A percentile compares a stretch with the other conserved stretches of the same genome.
Conservation (phyloP, 2,888 invertebrate genomes). For the Steinernema hermaphroditum region DNA sequence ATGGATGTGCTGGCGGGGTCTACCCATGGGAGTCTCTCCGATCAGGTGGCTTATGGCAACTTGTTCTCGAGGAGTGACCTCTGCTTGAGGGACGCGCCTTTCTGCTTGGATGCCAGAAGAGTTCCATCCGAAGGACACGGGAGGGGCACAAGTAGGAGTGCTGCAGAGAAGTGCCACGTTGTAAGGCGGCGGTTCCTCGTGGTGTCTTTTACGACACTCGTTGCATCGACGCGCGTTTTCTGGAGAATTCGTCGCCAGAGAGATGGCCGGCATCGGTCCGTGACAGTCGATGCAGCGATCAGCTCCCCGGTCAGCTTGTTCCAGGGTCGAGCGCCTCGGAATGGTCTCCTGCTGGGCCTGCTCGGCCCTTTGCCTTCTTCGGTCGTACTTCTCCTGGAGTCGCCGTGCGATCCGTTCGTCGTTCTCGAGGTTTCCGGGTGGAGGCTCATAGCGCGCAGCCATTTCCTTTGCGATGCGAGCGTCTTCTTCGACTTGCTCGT, state of each 20-base stretch:
- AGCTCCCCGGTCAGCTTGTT: too few species aligned
- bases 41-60: neutral
- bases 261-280: neutral
- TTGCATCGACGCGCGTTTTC: conserved; percentile 13
- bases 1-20: neutral
- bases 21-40: neutral
- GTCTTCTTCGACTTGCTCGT: conserved; percentile 15
- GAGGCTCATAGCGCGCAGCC: neutral
- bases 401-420: neutral
- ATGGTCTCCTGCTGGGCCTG: too few species aligned
- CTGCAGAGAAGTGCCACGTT: conserved; percentile 1
- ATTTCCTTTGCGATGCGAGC: neutral
- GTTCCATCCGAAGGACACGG: neutral
- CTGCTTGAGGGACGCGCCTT: neutral
- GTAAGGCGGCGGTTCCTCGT: neutral
- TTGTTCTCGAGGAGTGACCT: neutral
- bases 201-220: neutral
- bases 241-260: neutral
- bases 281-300: conserved; percentile 4
- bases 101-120: neutral
- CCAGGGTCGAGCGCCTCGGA: too few species aligned
- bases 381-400: conserved; percentile 15
- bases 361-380: neutral
- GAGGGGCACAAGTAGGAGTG: neutral
- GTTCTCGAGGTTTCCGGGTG: neutral